Evolutionary conservation across 1,140 invertebrate species (phyloP), one percentile per base, ranked within the genome.

Genomic region (Euwallacea similis): DNA sequence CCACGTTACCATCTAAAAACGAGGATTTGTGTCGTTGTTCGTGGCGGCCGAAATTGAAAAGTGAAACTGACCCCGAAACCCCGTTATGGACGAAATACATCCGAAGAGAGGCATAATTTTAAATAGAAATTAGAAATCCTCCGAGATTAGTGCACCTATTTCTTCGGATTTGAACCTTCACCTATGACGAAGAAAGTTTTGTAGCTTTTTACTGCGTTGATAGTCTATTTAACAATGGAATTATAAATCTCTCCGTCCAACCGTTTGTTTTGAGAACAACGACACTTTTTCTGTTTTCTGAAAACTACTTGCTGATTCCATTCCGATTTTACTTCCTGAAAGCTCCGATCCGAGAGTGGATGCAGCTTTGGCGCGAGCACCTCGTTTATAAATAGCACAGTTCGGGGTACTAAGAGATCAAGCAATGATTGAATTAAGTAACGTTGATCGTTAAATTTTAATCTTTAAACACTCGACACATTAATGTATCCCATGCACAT

Each of bases 11-110:
- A 46, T 16, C 42, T 13, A 69, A 60, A 69, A 69, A 69, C 16
- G 11, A 47, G 54, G 55, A 43, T 58, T 56, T 67, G 42, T 67
- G 66, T 67, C 54, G 58, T 47, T 58, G 54, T 67, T 41, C 16
- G 47, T 3, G 42, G 9, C 66, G 56, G 33, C 56, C 47, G 67
- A 66, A 66, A 66, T 66, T 66, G 65, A 69, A 69, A 69, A 69
- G 67, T 63, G 67, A 69, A 69, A 69, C 59, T 69, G 67, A 55
- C 67, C 67, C 67, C 33, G 59, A 69, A 69, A 69, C 67, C 67
- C 46, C 33, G 58, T 61, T 69, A 44, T 54, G 56, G 42, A 13
- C 59, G 41, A 47, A 50, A 33, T 55, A 54, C 44, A n/a, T 15
- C 11, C 66, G 44, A 53, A 50, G 33, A 47, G 56, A 60, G 43